Base-by-base conservation (phyloP, 2,113 vertebrate species). In the Brienomyrus brachyistius region DNA sequence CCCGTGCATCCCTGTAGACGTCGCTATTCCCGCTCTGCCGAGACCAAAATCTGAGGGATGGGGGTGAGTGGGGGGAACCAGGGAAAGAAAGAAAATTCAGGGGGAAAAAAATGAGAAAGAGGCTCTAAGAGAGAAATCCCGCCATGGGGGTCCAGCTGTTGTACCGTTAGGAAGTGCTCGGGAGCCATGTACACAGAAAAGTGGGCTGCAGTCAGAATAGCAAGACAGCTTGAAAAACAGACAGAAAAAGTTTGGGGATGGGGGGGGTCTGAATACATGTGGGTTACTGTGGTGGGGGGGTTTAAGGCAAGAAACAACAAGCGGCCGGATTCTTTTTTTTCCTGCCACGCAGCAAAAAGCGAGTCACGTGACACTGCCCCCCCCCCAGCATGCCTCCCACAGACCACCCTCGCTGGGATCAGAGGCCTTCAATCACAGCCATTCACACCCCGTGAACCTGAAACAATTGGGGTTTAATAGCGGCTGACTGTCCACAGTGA, bases 361-460 rank as follows among this genome's bases (percentile, higher is more conserved):
- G 82, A 4, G 94, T 96, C 95, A 96, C 94, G 94, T 96, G 96
- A 95, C 90, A 40, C 91, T 92, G 90, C 89, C 89, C 88, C 86
- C 70, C 91, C 87, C 86, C 87, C 87, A n/a, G n/a, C n/a, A n/a
- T n/a, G n/a, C 92, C 91, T 50, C 86, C 90, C 91, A 87, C 85
- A 56, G 96, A 96, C 95, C 95, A 96, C 96, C 96, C 96, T 97
- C 95, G 95, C 94, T 94, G 96, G 95, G 96, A 96, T 94, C 95
- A 94, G 94, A 96, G 95, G 93, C 95, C 94, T 95, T 96, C 96
- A 96, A 95, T 96, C 95, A 93, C 93, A 92, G 92, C 95, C 95
- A 97, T 98, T 98, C 96, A 97, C 95, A 96, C 95, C 95, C 95
- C 91, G 94, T 98, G 97, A 97, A 97, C 97, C 97, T 96, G 97